phyloP scores from a whole-genome alignment of 2,113 vertebrate genomes.

The Alaudala cheleensis region DNA sequence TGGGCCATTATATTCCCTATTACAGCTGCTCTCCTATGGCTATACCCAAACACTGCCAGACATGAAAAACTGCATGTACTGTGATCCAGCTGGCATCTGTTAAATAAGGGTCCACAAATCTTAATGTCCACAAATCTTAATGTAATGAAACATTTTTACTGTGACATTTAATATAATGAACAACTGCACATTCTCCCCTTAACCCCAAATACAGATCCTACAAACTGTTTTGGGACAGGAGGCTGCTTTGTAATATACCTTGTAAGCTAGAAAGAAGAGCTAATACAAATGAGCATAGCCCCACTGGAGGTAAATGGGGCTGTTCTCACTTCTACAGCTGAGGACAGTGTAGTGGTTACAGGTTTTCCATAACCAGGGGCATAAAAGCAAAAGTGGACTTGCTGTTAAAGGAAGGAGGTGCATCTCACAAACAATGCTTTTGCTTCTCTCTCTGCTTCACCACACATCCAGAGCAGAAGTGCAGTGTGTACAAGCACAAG shows the following conservation, averaged over 20 bases:
- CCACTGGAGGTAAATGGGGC: background rate
- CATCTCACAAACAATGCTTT: background rate
- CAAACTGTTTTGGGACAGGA: background rate
- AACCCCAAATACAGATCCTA: background rate
- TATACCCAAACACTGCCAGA: background rate
- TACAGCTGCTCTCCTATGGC: background rate
- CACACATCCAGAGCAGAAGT: background rate
- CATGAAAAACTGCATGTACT: background rate
- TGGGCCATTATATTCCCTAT: background rate
- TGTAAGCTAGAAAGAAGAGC: background rate
- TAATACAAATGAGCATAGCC: background rate
- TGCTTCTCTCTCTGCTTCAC: background rate
- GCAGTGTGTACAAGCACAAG: background rate
- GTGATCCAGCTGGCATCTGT: background rate
- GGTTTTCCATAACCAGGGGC: background rate
- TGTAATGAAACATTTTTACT: background rate
- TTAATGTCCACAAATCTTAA: background rate
- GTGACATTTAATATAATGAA: background rate
- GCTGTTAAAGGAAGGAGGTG: background rate
- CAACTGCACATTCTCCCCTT: background rate
- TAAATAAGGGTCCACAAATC: background rate
- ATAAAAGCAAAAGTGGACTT: background rate
- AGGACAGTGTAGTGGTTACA: background rate
- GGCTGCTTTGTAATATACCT: background rate
- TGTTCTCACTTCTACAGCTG: background rate